phyloP scores from a whole-genome alignment of 2,888 invertebrate genomes.

The Chrysolina americana region DNA sequence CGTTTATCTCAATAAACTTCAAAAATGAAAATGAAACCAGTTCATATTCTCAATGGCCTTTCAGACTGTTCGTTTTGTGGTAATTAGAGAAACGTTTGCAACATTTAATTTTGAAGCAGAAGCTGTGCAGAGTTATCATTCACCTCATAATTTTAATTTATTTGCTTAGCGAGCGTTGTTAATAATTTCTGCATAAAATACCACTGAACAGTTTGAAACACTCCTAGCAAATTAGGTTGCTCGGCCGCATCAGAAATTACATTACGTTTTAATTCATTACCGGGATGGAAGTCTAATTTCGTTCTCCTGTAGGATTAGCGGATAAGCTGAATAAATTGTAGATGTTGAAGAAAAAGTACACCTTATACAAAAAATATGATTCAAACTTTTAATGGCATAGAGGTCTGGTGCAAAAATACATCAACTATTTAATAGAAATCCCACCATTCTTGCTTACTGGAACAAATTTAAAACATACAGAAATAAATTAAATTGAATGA shows the following conservation, averaged over 20 bases:
- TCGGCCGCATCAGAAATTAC: conserved; percentile 11
- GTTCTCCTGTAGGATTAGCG: neutral
- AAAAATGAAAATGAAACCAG: neutral
- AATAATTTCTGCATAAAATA: conserved; percentile 26
- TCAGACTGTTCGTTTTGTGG: conserved; percentile 7
- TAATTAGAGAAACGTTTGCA: neutral
- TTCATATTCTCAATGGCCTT: neutral
- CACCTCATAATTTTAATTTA: conserved; percentile 17
- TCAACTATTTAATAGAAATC: too few relatives aligned
- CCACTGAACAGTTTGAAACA: conserved; percentile 15
- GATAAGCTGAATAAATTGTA: too few relatives aligned
- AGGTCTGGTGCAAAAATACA: too few relatives aligned
- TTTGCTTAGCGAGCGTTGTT: conserved; percentile 8
- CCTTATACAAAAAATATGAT: too few relatives aligned
- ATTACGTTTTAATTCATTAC: neutral
- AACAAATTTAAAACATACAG: too few relatives aligned
- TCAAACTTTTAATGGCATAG: too few relatives aligned
- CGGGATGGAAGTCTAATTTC: neutral
- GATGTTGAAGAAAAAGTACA: too few relatives aligned
- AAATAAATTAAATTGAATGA: too few relatives aligned
- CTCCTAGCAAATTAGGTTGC: conserved; percentile 16
- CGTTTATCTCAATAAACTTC: conserved; percentile 10
- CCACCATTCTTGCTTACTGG: too few relatives aligned
- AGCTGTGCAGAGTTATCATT: conserved; percentile 13
- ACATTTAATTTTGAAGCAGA: neutral